Conservation (phyloP, 1,140 invertebrate genomes). For the Zaprionus capensis region DNA sequence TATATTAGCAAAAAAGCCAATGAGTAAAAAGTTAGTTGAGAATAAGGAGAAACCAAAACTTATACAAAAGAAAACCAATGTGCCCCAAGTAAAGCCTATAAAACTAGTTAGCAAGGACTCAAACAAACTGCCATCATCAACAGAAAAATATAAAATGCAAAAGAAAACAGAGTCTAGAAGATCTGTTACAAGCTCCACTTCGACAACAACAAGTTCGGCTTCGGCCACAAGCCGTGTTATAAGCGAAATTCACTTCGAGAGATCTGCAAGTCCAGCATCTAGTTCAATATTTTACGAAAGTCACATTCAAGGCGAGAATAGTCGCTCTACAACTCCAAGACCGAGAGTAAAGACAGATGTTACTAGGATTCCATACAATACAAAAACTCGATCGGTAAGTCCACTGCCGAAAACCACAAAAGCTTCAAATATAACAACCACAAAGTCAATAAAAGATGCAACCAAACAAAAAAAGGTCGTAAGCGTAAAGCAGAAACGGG, state of each 20-base stretch:
- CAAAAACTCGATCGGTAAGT: conserved; percentile 60
- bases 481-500: conserved; percentile 44
- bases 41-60: conserved; percentile 37
- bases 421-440: conserved; percentile 31
- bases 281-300: conserved; percentile 80
- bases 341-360: conserved; percentile 77
- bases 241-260: conserved; percentile 71
- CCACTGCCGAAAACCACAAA: conserved; percentile 54
- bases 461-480: conserved; percentile 38
- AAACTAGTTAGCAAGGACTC: conserved; percentile 7
- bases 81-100: conserved; percentile 31
- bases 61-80: conserved; percentile 19
- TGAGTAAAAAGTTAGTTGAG: conserved; percentile 19
- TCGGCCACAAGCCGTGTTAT: conserved; percentile 68
- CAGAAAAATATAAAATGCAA: conserved; percentile 27
- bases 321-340: conserved; percentile 70
- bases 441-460: conserved; percentile 29
- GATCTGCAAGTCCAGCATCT: conserved; percentile 69
- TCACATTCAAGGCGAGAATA: conserved; percentile 67
- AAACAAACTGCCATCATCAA: conserved; percentile 23
- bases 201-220: conserved; percentile 61
- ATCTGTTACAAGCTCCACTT: conserved; percentile 68
- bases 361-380: conserved; percentile 69
- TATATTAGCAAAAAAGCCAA: neutral
- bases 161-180: conserved; percentile 60